Conservation (phyloP, 2,113 vertebrate genomes). For the Thermophis baileyi region DNA sequence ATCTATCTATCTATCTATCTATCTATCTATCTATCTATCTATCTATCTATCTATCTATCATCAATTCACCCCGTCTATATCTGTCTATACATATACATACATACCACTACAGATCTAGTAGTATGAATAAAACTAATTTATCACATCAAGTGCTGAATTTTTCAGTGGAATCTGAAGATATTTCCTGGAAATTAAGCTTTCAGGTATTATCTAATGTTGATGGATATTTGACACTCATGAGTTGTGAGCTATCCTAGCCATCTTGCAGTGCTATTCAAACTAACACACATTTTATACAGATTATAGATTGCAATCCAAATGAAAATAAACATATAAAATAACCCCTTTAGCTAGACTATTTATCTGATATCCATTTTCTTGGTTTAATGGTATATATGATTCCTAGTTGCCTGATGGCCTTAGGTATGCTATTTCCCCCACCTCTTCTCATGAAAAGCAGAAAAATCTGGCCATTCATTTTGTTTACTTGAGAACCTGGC, state of each 20-base stretch:
- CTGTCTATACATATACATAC: not conserved
- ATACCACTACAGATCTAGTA: not conserved
- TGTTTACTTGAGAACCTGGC: slow-evolving; percentile 19
- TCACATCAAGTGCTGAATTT: not conserved
- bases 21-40: too few relatives aligned
- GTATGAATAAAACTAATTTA: not conserved
- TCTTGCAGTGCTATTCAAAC: not conserved
- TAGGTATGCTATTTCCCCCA: not conserved
- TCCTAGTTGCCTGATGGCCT: not conserved
- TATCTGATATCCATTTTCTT: not conserved
- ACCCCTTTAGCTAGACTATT: not conserved
- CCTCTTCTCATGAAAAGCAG: not conserved
- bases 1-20: too few relatives aligned
- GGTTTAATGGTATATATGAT: not conserved
- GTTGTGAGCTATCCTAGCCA: not conserved
- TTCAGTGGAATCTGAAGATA: not conserved
- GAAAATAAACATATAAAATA: slow-evolving; percentile 9
- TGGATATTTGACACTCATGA: not conserved
- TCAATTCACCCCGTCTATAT: not conserved
- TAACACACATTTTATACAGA: not conserved
- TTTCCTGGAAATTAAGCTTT: not conserved
- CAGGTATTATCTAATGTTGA: not conserved
- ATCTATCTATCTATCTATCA: too few relatives aligned
- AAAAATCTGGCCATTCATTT: slow-evolving; percentile 13
- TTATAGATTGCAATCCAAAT: not conserved